Evolutionary conservation across 2,888 invertebrate genomes (phyloP).

Genomic region (Parasteatoda lunata): DNA sequence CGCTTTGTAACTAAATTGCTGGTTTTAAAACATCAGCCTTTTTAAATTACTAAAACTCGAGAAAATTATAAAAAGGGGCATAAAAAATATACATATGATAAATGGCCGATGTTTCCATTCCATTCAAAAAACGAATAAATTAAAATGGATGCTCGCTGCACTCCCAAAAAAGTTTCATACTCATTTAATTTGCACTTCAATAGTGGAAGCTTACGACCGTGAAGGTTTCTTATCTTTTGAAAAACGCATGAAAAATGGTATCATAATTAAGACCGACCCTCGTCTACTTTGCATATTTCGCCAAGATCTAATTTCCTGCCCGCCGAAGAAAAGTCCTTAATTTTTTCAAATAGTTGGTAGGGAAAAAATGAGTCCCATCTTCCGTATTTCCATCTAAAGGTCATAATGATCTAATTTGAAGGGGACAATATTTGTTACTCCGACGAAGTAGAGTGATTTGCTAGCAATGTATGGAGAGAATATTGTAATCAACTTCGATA

Average conservation of each 20-base stretch:
- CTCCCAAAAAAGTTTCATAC: not conserved
- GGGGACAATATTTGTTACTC: slow-evolving; percentile 24
- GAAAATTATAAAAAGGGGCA: no score
- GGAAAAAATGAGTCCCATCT: slow-evolving; percentile 14
- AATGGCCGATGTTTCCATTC: no score
- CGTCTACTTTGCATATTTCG: slow-evolving; percentile 17
- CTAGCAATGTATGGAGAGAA: slow-evolving; percentile 17
- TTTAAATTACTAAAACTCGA: no score
- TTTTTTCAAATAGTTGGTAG: slow-evolving; percentile 7
- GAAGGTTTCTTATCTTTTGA: slow-evolving; percentile 3
- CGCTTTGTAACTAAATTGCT: no score
- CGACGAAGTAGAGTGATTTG: slow-evolving; percentile 24
- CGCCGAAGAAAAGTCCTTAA: not conserved
- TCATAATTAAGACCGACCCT: slow-evolving; percentile 27
- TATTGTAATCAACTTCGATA: slow-evolving; percentile 28
- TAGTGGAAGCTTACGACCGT: slow-evolving; percentile 20
- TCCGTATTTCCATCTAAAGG: not conserved
- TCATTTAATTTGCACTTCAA: slow-evolving; percentile 62
- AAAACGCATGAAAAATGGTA: slow-evolving; percentile 33
- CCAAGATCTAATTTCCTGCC: slow-evolving; percentile 11
- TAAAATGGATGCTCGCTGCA: not conserved
- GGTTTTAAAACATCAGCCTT: no score
- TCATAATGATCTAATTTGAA: slow-evolving; percentile 40
- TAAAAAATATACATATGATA: no score
- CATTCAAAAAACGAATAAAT: not conserved